phyloP scores from a whole-genome alignment of 2,888 invertebrate genomes.

The Catocala nupta region DNA sequence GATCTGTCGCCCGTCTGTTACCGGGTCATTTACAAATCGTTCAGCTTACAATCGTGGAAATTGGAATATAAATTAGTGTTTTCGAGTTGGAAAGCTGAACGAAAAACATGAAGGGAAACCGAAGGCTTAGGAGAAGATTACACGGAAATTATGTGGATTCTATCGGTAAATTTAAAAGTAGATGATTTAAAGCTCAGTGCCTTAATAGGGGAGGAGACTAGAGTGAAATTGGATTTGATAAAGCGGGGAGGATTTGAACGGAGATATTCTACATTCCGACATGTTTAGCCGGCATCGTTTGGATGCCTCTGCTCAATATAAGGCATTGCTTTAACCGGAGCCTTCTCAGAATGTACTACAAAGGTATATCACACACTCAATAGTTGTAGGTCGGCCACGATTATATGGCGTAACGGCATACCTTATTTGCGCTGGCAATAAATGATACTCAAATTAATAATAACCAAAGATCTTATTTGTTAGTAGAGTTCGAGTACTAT shows the following conservation, averaged over 20 bases:
- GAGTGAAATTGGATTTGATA: constrained; percentile 41
- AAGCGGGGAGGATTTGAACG: constrained; percentile 26
- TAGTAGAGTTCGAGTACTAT: too few relatives aligned
- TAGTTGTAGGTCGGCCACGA: too few relatives aligned
- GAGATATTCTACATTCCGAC: constrained; percentile 43
- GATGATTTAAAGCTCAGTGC: constrained; percentile 25
- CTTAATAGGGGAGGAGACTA: constrained; percentile 10
- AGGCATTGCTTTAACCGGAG: constrained; percentile 10
- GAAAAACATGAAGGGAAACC: constrained; percentile 23
- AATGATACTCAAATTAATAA: too few relatives aligned
- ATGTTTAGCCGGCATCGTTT: constrained; percentile 31
- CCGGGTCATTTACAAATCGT: constrained; percentile 23
- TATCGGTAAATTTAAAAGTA: constrained; percentile 26
- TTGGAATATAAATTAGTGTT: constrained; percentile 34
- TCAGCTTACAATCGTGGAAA: constrained; percentile 22
- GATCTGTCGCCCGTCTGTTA: constrained; percentile 21
- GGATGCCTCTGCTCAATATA: constrained; percentile 33
- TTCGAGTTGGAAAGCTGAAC: constrained; percentile 15
- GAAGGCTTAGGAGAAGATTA: constrained; percentile 29
- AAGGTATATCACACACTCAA: constrained; percentile 8
- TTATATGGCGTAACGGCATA: too few relatives aligned
- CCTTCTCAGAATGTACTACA: constrained; percentile 3
- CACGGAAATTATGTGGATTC: constrained; percentile 27
- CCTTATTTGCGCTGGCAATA: too few relatives aligned
- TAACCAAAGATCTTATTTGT: too few relatives aligned